Base-by-base conservation (phyloP, 2,797 vertebrate genomes). In the Neosilurus hyrtlii region DNA sequence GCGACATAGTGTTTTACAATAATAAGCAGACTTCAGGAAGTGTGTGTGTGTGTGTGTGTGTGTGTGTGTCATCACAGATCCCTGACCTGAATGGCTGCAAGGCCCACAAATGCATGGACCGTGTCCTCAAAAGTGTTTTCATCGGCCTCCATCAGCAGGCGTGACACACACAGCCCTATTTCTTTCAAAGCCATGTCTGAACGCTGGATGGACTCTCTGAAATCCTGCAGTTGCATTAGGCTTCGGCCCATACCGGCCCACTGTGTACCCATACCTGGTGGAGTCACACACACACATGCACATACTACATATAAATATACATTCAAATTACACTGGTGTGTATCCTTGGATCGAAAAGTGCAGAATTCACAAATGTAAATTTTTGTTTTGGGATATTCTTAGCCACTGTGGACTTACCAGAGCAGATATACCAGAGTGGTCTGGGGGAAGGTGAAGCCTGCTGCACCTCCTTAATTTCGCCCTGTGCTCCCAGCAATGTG, bases 381-480 rank as follows among this genome's bases (percentile, higher is more conserved):
- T 62, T 7, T n/a, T 62, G 22, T 57, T 59, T 22, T 61, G 30
- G 4, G 30, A 75, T 5, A 59, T n/a, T 24, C 14, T 24, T 9
- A 18, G 57, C 37, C 22, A 52, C 1, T 26, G 24, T 26, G 2
- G 15, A 51, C 92, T 89, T 89, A 99, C 98, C 98, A 86, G 98
- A 98, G 85, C 97, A 99, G 90, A 99, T 90, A 89, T 96, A 99
- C 98, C 98, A 99, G 35, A 99, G 91, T 0, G 96, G 96, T 75
- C 96, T 93, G 83, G 88, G 87, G 20, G 92, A 67, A 0, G 93
- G 68, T 18, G 94, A 92, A 8, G 89, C 91, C 86, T 93, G 95
- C 89, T 96, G 95, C 76, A 97, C 87, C 81, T 97, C 96, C 16
- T 67, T 90, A 68, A 91, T 1, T 0, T 95, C 87, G 2, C 49